Conservation (phyloP, 2,888 invertebrate genomes). For the Drosophila colorata region DNA sequence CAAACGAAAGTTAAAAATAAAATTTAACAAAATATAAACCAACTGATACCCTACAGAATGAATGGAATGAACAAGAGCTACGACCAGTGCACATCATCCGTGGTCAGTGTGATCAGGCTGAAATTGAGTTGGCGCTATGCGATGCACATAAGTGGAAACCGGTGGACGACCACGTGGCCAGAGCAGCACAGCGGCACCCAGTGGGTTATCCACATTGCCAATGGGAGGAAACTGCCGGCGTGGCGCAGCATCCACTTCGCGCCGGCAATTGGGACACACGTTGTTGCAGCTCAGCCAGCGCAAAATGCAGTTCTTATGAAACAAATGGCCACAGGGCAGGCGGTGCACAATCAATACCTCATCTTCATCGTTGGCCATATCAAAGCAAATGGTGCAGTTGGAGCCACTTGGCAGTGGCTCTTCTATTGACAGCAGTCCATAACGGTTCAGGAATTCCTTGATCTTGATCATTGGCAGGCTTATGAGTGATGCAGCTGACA, state of each 20-base stretch:
- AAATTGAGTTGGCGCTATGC: background rate
- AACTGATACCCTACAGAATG: background rate
- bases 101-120: background rate
- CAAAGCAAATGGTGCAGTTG: constrained; percentile 35
- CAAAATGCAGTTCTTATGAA: constrained; percentile 31
- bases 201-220: background rate
- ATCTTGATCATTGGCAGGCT: constrained; percentile 14
- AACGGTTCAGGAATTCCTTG: constrained; percentile 20
- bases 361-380: constrained; percentile 15
- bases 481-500: too few species aligned
- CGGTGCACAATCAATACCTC: constrained; percentile 11
- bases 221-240: background rate
- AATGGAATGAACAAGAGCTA: background rate
- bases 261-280: constrained; percentile 29
- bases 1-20: background rate
- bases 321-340: constrained; percentile 28
- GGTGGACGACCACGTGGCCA: constrained; percentile 28
- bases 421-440: background rate
- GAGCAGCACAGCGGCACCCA: constrained; percentile 8
- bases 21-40: background rate
- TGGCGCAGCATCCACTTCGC: background rate
- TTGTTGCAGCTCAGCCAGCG: constrained; percentile 30
- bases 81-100: background rate
- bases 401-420: background rate
- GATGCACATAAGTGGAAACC: constrained; percentile 21